Base-by-base conservation (phyloP, 30 jellyfish, hydroid and myxozoan genomes). In the Pelagia noctiluca region DNA sequence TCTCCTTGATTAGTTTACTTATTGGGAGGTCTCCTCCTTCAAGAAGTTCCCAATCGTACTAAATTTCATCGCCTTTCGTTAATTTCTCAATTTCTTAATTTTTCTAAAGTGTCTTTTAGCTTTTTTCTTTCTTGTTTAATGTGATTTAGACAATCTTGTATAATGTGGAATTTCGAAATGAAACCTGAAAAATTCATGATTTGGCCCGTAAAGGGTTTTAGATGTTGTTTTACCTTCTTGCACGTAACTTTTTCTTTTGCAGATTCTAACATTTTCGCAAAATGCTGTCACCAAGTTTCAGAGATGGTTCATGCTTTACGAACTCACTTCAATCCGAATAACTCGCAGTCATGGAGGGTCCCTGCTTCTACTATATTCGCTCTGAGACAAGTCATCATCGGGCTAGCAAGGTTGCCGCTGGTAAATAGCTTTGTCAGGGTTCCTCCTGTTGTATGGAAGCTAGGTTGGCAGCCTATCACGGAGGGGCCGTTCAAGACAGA, bases 371-470 rank as follows among this genome's bases (percentile, higher is more conserved):
- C 82, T 31, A 82, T 82, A 35, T 63, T 52, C 3, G 75, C 92
- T 2, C 78, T 86, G 35, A 60, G 95, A 66, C 80, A 62, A 35
- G 90, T 82, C 35, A 87, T 92, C 33, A 80, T 89, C 50, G 98
- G 97, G 3, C 63, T 92, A 48, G 98, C 98, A 23, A 73, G 98
- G 49, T 38, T 86, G 25, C 98, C 97, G 10, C 63, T 86, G 76
- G 95, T 92, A 23, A 92, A 92, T 49, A 80, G 97, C 63, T 92
- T 87, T 60, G 97, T 90, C 2, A 50, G 98, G 31, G 84, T 92
- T 3, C 98, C 98, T 12, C 98, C 98, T n/a, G 49, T 92, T 7
- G 98, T 92, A 22, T 92, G 98, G 98, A 92, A 86, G 61, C 35
- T 92, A 1, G 98, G 96, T 25, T 92, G 98, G 98, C 83, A 72